Evolutionary conservation across 2,113 vertebrate species (phyloP), one percentile per base, ranked within the genome.

Genomic region (Platichthys stellatus): DNA sequence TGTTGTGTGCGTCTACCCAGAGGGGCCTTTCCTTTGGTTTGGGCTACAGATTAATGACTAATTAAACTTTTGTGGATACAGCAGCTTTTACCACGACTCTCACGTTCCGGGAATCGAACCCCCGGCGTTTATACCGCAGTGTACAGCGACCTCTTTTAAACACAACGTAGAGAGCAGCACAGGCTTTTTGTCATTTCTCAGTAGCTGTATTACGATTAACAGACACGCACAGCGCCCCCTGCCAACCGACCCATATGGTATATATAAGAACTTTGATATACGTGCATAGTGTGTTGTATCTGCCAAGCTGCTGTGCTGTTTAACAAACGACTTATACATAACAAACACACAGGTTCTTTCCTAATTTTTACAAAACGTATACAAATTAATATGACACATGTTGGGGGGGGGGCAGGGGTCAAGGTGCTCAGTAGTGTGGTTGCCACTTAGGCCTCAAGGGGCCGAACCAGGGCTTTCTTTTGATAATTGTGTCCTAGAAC

Each of bases 21-120:
- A 90, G 90, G 87, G 90, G 89, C 92, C 90, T 93, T 92, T 88
- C 5, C 78, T 86, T 62, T 86, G 79, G 76, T 85, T 88, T 63
- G 81, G 86, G 88, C 83, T 85, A 83, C 76, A 83, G 82, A 87
- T 81, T 66, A 83, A 78, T n/a, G 26, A 87, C 79, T 84, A 87
- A 89, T 86, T 79, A 78, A 88, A 83, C 31, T 87, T 91, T 90
- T 83, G 72, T 75, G 78, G 76, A 83, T 57, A 84, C 82, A 90
- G 82, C 81, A 89, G 89, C 81, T 89, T 87, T 90, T 79, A 84
- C 72, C 88, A 87, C 80, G 72, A 79, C 67, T 82, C 78, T 76
- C 60, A 72, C 80, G 31, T 31, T 6, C 6, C 31, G 51, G 51
- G 18, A 31, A 31, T 59, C 23, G 24, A 63, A 74, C 66, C 80